Conservation (phyloP, 2,797 vertebrate genomes). For the Antennarius maculatus region DNA sequence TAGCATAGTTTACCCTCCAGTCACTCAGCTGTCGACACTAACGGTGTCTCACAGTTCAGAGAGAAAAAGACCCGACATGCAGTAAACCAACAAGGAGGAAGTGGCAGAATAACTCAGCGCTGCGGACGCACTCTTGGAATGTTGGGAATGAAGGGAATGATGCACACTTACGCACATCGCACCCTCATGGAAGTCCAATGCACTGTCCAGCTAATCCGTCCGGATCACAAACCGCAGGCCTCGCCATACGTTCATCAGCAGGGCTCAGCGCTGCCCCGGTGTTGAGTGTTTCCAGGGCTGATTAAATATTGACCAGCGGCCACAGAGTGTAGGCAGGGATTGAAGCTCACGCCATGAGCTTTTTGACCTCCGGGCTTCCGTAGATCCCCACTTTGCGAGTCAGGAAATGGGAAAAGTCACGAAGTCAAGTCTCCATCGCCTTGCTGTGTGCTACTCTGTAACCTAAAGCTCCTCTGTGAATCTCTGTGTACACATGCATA, state of each 20-base stretch:
- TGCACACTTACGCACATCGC: background rate
- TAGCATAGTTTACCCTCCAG: slow-evolving; percentile 12
- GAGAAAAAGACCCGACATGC: slow-evolving; percentile 13
- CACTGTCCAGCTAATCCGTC: slow-evolving; percentile 21
- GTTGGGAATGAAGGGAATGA: slow-evolving; percentile 5
- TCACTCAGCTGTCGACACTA: slow-evolving; percentile 9
- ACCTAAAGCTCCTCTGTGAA: slow-evolving; percentile 39
- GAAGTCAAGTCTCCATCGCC: slow-evolving; percentile 17
- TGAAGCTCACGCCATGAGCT: slow-evolving; percentile 35
- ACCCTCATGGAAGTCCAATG: background rate
- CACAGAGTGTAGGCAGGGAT: slow-evolving; percentile 48
- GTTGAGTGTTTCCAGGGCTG: slow-evolving; percentile 51
- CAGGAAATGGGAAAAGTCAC: slow-evolving; percentile 49
- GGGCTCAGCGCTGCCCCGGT: slow-evolving; percentile 18
- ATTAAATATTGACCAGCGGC: slow-evolving; percentile 67
- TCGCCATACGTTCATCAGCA: slow-evolving; percentile 18
- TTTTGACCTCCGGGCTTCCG: slow-evolving; percentile 60
- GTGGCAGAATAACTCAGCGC: slow-evolving; percentile 17
- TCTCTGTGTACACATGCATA: slow-evolving; percentile 54
- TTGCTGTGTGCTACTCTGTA: slow-evolving; percentile 36
- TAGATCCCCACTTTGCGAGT: slow-evolving; percentile 23
- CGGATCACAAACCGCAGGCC: background rate
- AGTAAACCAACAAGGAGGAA: slow-evolving; percentile 23
- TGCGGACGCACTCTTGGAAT: slow-evolving; percentile 1
- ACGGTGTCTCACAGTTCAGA: slow-evolving; percentile 1